Base-by-base conservation (phyloP, 2,797 vertebrate species). In the Paratrypauchen microcephalus region DNA sequence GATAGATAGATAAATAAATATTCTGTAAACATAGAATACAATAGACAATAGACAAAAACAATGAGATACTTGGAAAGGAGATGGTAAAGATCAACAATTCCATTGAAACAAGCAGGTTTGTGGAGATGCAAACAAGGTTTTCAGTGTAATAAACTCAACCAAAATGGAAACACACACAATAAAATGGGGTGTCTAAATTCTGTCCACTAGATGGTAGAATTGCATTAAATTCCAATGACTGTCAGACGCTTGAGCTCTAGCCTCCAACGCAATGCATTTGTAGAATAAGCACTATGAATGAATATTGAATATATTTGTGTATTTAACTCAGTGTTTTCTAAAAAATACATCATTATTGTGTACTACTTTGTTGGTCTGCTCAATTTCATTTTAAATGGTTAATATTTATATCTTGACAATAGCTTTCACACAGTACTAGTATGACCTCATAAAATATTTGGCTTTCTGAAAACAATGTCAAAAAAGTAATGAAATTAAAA, bases 141-240 rank as follows among this genome's bases (percentile, higher is more conserved):
- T 45, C 13, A 45, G 41, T 13, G 11, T 13, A 45, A 15, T 45
- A 45, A 45, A 45, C 12, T 15, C 13, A 45, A 45, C 13, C 41
- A 45, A 45, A 45, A 45, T 16, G 12, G 9, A 41, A 39, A 41
- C 39, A 13, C 39, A 13, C 11, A 41, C n/a, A 23, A 23, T 11
- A n/a, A 54, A 54, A n/a, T 21, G n/a, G 50, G 50, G 6, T 57
- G 23, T 47, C 11, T 19, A 19, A 26, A 1, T 1, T 66, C 71
- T 71, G 18, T 0, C 75, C 90, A 86, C 83, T 83, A 91, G 90
- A 77, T 90, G 89, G 84, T 76, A 58, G 28, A 79, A 71, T 58
- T 64, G 71, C 76, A 66, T 82, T 77, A 21, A 16, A 24, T 24
- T 63, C 21, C 21, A 16, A 24, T 16, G 21, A 45, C n/a, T 45